phyloP scores from a whole-genome alignment of 1,140 invertebrate species.

The Heliconius eleuchia region DNA sequence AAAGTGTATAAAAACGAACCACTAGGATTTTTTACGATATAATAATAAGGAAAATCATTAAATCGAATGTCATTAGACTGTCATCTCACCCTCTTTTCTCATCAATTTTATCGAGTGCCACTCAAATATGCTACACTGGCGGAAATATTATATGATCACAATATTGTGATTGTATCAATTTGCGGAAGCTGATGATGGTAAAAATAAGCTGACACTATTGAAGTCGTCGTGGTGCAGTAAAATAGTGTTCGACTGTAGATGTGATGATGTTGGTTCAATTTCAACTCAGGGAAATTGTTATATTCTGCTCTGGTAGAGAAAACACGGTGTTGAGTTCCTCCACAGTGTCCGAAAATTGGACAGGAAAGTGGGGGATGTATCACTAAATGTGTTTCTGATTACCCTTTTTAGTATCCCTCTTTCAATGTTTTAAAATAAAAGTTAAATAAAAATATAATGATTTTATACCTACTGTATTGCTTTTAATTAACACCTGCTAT shows the following conservation, averaged over 20 bases:
- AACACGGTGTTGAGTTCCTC: neutral
- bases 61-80: neutral
- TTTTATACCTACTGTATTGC: too few relatives aligned
- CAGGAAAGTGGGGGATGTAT: too few relatives aligned
- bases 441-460: too few relatives aligned
- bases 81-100: neutral
- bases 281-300: neutral
- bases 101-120: neutral
- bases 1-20: too few relatives aligned
- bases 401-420: too few relatives aligned
- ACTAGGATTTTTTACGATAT: neutral
- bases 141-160: slow-evolving; percentile 1
- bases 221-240: too few relatives aligned
- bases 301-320: neutral
- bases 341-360: too few relatives aligned
- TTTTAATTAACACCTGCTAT: too few relatives aligned
- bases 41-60: neutral
- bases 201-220: too few relatives aligned
- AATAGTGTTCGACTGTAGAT: too few relatives aligned
- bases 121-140: neutral
- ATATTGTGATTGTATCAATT: neutral
- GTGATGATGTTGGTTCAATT: neutral
- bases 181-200: neutral
- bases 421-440: too few relatives aligned
- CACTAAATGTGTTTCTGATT: too few relatives aligned